Evolutionary conservation across 2,888 invertebrate genomes (phyloP).

Genomic region (Onthophagus sagittarius): DNA sequence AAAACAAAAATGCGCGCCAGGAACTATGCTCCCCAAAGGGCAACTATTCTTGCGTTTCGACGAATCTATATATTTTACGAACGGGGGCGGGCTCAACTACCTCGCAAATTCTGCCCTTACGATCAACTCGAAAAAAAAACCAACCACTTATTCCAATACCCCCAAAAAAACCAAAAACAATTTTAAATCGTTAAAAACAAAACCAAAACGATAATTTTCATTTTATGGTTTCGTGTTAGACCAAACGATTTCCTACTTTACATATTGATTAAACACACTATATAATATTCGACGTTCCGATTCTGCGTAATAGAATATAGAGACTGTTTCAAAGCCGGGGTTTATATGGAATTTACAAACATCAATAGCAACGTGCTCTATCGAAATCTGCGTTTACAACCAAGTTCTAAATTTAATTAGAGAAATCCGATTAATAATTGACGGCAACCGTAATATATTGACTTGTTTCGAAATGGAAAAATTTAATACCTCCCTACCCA

Average conservation of each 20-base stretch:
- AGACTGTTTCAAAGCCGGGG: neutral
- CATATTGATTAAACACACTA: neutral
- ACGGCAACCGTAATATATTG: neutral
- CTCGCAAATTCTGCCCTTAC: neutral
- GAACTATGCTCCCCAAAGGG: conserved; percentile 8
- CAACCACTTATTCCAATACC: conserved; percentile 9
- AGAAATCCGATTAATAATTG: neutral
- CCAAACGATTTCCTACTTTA: neutral
- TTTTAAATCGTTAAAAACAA: too few species aligned
- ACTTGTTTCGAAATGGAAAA: too few species aligned
- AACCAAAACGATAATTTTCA: neutral
- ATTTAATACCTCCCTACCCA: neutral
- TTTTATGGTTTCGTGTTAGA: neutral
- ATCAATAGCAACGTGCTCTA: neutral
- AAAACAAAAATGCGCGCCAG: conserved; percentile 3
- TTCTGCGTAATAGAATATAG: neutral
- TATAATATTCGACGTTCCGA: neutral
- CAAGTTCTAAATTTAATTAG: neutral
- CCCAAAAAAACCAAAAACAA: too few species aligned
- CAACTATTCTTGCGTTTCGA: conserved; percentile 11
- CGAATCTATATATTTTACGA: conserved; percentile 9
- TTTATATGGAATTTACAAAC: neutral
- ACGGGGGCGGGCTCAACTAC: neutral
- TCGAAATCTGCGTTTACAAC: neutral
- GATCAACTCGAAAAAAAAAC: neutral